Evolutionary conservation across 2,113 vertebrate genomes (phyloP).

Genomic region (Aldabrachelys gigantea): DNA sequence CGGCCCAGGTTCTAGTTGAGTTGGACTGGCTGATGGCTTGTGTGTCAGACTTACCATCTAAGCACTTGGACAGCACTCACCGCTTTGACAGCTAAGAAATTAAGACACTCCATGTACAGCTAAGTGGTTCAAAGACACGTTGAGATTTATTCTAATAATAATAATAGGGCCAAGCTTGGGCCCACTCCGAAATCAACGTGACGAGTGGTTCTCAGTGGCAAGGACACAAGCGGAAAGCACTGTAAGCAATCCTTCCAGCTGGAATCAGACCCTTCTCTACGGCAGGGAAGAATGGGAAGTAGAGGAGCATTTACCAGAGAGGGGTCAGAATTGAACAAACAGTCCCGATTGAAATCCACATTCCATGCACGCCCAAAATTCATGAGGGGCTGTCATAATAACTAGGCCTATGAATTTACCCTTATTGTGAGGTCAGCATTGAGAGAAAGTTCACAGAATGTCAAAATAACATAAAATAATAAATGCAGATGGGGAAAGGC

Average conservation of each 20-base stretch:
- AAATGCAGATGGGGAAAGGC: too few relatives aligned
- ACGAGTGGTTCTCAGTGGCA: not conserved
- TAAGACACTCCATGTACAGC: not conserved
- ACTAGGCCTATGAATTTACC: too few relatives aligned
- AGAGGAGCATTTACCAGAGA: not conserved
- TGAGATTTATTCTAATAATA: not conserved
- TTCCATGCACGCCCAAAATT: too few relatives aligned
- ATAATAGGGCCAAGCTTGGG: not conserved
- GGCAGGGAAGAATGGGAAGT: accelerated
- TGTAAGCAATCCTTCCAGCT: not conserved
- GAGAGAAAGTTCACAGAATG: too few relatives aligned
- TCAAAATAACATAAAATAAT: too few relatives aligned
- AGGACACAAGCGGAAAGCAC: not conserved
- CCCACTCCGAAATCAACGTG: not conserved
- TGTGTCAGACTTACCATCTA: not conserved
- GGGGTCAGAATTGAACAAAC: not conserved
- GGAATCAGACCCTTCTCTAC: accelerated
- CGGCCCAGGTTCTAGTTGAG: not conserved
- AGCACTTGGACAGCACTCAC: not conserved
- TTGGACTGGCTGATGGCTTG: not conserved
- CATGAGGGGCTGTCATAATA: too few relatives aligned
- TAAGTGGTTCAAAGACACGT: not conserved
- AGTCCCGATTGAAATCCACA: not conserved
- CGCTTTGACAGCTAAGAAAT: not conserved
- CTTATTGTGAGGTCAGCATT: too few relatives aligned